Conservation (phyloP, 2,888 invertebrate genomes). For the Orchesella flavescens region DNA sequence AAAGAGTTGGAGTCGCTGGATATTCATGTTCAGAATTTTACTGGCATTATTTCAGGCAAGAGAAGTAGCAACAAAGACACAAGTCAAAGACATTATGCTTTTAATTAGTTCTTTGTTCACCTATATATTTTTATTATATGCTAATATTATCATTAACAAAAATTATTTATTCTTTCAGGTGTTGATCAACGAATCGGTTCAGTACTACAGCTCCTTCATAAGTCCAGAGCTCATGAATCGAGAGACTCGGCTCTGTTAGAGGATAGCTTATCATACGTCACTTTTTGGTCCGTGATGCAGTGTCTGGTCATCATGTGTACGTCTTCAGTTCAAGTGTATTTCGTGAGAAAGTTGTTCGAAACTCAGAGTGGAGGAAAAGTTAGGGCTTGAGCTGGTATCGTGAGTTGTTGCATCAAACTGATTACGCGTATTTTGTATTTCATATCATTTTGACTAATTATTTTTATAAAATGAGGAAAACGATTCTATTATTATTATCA, state of each 20-base stretch:
- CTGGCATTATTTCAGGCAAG: conserved; percentile 74
- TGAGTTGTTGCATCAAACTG: not conserved
- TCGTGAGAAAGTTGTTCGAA: conserved; percentile 91
- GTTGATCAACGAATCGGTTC: conserved; percentile 90
- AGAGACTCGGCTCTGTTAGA: conserved; percentile 86
- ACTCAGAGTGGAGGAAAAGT: conserved; percentile 73
- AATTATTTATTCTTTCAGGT: no score
- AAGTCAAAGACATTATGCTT: no score
- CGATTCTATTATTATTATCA: no score
- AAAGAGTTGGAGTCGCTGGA: conserved; percentile 89
- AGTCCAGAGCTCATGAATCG: conserved; percentile 85
- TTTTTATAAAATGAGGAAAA: not conserved
- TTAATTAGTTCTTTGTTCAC: not conserved
- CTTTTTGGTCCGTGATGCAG: conserved; percentile 90
- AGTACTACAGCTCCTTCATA: conserved; percentile 88
- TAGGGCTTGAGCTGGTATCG: conserved; percentile 55
- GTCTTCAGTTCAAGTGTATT: conserved; percentile 87
- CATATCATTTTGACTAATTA: not conserved
- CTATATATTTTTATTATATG: not conserved
- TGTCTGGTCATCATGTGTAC: conserved; percentile 87
- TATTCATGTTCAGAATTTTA: conserved; percentile 91
- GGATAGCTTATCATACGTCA: conserved; percentile 90
- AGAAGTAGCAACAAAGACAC: not conserved
- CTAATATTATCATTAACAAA: no score
- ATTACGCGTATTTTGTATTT: not conserved